A percentile compares a stretch with the other conserved stretches of the same genome.
Evolutionary conservation across 2,888 invertebrate species (phyloP).

Genomic region (Acrocyrtus sp.): DNA sequence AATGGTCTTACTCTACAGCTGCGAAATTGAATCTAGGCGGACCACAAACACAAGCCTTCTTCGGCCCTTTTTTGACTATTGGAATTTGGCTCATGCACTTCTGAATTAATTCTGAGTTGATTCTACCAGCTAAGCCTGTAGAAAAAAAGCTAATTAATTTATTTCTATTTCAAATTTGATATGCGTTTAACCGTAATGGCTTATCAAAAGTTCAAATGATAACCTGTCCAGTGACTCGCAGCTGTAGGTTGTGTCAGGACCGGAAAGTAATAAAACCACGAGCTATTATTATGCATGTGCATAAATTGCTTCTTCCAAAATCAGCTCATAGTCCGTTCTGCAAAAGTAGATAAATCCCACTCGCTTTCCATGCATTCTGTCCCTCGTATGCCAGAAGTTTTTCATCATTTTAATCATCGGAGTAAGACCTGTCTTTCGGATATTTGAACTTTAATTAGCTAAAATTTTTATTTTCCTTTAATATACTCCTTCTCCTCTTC

Average conservation of each 20-base stretch:
- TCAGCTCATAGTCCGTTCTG: conserved; percentile 13
- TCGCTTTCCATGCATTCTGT: conserved; percentile 11
- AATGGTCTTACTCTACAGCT: conserved; percentile 12
- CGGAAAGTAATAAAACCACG: conserved; percentile 35
- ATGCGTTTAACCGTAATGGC: too few species aligned
- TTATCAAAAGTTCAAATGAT: too few species aligned
- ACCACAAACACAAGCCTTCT: conserved; percentile 34
- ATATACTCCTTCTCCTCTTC: too few species aligned
- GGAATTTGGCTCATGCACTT: not conserved
- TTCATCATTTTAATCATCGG: conserved; percentile 34
- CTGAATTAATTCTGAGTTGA: not conserved
- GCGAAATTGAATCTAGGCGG: conserved; percentile 33
- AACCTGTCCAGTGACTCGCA: conserved; percentile 3
- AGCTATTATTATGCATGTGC: too few species aligned
- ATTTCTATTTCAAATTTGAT: too few species aligned
- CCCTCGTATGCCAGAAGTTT: not conserved
- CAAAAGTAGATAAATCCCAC: conserved; percentile 16
- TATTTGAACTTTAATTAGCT: not conserved
- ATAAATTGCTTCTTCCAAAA: conserved; percentile 2
- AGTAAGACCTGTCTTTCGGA: conserved; percentile 17
- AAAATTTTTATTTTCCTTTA: too few species aligned
- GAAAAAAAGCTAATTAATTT: not conserved
- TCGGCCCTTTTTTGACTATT: not conserved
- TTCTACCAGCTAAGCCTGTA: conserved; percentile 17
- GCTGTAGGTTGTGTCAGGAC: conserved; percentile 8